Evolutionary conservation across 1,140 invertebrate genomes (phyloP).

Genomic region (Orussus abietinus): DNA sequence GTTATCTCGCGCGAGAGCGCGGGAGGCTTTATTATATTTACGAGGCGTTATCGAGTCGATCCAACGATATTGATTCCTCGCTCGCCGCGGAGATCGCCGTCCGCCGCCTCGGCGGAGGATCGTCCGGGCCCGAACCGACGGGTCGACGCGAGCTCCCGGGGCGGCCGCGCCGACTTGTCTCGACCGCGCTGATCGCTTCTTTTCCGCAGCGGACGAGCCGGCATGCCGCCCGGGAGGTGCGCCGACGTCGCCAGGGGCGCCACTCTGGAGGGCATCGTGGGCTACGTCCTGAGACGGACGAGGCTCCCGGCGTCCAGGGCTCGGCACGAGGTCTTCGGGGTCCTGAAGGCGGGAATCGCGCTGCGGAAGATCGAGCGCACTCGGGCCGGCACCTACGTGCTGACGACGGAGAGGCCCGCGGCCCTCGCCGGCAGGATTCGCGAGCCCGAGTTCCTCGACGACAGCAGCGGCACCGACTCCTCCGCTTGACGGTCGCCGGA

Average conservation of each 20-base stretch:
- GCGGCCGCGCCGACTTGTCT: constrained; percentile 13
- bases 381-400: constrained; percentile 25
- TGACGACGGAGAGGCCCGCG: constrained; percentile 20
- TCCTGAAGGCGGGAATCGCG: constrained; percentile 34
- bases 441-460: constrained; percentile 29
- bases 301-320: constrained; percentile 29
- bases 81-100: constrained; percentile 24
- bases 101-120: constrained; percentile 19
- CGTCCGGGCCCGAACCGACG: constrained; percentile 15
- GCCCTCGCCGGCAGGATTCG: constrained; percentile 22
- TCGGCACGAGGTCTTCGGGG: constrained; percentile 30
- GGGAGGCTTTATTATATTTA: constrained; percentile 49
- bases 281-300: constrained; percentile 34
- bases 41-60: constrained; percentile 46
- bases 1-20: constrained; percentile 23
- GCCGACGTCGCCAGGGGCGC: constrained; percentile 24
- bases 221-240: background rate
- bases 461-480: too few species aligned
- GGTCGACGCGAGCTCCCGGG: constrained; percentile 26
- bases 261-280: constrained; percentile 36
- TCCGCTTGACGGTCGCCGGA: constrained; percentile 1
- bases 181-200: constrained; percentile 8
- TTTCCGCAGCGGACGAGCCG: constrained; percentile 3
- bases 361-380: constrained; percentile 37
- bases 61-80: constrained; percentile 48